Evolutionary conservation across 2,888 invertebrate species (phyloP), one percentile per base, ranked within the genome.

Genomic region (Oconnorella tubifera): DNA sequence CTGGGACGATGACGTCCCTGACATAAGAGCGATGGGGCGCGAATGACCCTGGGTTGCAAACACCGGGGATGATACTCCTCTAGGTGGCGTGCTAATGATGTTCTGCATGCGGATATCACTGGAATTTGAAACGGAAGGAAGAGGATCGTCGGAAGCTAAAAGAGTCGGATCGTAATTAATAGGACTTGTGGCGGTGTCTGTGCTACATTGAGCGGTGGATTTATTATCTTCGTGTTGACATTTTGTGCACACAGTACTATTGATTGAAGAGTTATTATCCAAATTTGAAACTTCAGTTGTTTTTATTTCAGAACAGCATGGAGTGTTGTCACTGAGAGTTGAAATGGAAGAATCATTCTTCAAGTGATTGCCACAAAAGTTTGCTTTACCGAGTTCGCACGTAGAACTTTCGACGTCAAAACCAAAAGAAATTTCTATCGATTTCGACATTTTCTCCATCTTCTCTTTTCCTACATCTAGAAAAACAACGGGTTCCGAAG

Each of bases 11-110:
- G 53, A 51, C 14, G 53, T 51, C 23, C 14, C 25, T 23, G 53
- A 51, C 53, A 51, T 51, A 4, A 51, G 53, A 27, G 53, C 53
- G 25, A 51, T 51, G 53, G 53, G 53, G 25, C 53, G 53, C 10
- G 53, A 51, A 4, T 51, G 53, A 10, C 40, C 40, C 40, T 40
- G 40, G 19, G 10, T 40, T 40, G 10, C 40, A 19, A 40, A 40
- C 40, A 40, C 19, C 40, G 40, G 40, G 10, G 40, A 40, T 10
- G 40, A 40, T 14, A 40, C 40, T 10, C 40, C 40, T 19, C 40
- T 19, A 19, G 40, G 40, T 10, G 40, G 19, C 40, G 40, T 14
- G 10, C 10, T 40, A 10, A 19, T 10, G 19, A 40, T 40, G 40
- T 10, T 14, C 40, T 10, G 10, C 40, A 19, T 10, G 10, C 40